Conservation (phyloP, 2,113 vertebrate genomes). For the Barnardius zonarius region DNA sequence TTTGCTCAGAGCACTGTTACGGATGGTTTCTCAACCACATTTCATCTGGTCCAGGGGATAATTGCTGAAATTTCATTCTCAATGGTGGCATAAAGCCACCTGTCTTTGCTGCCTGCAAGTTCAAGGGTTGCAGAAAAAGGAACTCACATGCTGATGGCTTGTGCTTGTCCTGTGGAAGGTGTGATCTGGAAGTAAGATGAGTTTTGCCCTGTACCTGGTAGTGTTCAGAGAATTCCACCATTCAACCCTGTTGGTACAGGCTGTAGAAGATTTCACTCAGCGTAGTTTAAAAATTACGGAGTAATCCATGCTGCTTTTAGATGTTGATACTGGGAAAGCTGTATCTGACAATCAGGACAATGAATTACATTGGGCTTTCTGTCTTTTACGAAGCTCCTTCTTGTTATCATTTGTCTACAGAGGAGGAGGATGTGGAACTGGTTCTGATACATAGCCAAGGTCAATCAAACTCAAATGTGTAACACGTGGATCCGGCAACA, state of each 20-base stretch:
- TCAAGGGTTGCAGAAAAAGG: neutral
- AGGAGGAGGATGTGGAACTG: neutral
- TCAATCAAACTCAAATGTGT: fast-evolving
- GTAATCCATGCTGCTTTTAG: neutral
- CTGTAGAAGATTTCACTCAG: neutral
- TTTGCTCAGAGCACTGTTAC: neutral
- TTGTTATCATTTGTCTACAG: neutral
- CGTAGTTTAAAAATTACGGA: neutral
- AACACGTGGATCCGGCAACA: neutral
- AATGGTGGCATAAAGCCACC: neutral
- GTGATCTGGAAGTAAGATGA: neutral
- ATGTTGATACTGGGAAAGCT: neutral
- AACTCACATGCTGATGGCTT: fast-evolving
- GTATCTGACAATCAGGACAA: fast-evolving
- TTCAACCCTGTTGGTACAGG: neutral
- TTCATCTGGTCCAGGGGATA: neutral
- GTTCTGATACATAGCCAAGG: neutral
- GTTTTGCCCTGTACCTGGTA: neutral
- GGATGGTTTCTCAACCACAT: neutral
- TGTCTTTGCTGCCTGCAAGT: neutral
- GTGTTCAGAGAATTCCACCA: fast-evolving
- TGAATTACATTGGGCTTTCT: neutral
- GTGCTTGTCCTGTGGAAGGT: neutral
- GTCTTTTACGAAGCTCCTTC: fast-evolving
- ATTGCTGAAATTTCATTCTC: neutral